These are phyloP conservation scores for Rhadinocentrus ornatus DNA, from an alignment of 2,797 vertebrate genomes.

Conservation along the genomic window DNA sequence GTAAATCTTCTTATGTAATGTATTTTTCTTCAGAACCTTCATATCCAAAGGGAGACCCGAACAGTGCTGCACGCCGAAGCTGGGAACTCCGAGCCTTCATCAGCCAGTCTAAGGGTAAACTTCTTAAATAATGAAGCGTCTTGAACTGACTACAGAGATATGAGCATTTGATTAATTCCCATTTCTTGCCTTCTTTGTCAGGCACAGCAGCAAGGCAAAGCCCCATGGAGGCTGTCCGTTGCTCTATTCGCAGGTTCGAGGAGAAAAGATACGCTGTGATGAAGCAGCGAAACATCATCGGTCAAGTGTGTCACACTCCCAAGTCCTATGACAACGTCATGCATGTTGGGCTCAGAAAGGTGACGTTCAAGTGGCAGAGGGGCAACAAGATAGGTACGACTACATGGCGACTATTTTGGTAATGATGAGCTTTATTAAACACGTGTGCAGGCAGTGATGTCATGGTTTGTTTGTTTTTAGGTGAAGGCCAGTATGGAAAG, in stretches of 20 bases:
- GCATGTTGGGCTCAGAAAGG: constrained; percentile 97
- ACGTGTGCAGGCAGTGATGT: constrained; percentile 7
- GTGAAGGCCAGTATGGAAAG: constrained; percentile 98
- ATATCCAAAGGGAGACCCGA: constrained; percentile 91
- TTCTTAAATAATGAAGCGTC: background rate
- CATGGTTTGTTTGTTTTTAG: constrained; percentile 68
- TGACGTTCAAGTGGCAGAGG: constrained; percentile 99
- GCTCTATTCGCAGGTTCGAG: constrained; percentile 91
- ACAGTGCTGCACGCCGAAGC: constrained; percentile 85
- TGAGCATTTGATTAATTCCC: background rate
- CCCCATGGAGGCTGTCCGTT: constrained; percentile 92
- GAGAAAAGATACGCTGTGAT: constrained; percentile 91
- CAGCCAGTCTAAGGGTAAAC: constrained; percentile 92
- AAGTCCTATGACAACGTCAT: constrained; percentile 97
- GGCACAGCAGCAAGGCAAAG: constrained; percentile 89
- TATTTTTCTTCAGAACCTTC: constrained; percentile 85
- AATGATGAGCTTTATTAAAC: background rate
- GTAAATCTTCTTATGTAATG: background rate
- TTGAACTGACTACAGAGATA: background rate
- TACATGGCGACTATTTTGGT: background rate
- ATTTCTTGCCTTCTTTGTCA: constrained; percentile 49
- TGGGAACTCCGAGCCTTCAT: constrained; percentile 96
- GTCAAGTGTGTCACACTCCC: constrained; percentile 97
- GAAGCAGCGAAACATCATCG: constrained; percentile 96
- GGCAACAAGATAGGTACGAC: constrained; percentile 97